Base-by-base conservation (phyloP, 2,888 invertebrate genomes). In the Tromatobia lineatoria region DNA sequence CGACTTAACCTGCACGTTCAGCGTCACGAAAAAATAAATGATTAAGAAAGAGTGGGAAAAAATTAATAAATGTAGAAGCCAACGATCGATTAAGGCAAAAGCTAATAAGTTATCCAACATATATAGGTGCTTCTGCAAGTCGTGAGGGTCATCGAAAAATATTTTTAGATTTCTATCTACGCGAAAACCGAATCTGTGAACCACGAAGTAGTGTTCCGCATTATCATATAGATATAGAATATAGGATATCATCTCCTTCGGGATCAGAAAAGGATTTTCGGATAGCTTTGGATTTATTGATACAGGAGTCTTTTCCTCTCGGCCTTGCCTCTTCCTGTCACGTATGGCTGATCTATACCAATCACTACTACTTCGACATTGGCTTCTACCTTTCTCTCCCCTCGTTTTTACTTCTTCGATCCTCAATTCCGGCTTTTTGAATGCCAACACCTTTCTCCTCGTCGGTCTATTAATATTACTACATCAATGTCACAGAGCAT, bases 231-330 rank as follows among this genome's bases (percentile, higher is more conserved):
- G 34, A 70, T 61, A 67, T 34, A 18, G 42, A 13, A 15, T 25
- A 20, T 18, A 67, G 52, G 69, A 38, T 64, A n/a, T n/a, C n/a
- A n/a, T 54, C 15, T 52, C 64, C 52, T 64, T 23, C 38, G 75
- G 64, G 75, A 75, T 80, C 80, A 80, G 52, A 83, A 78, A 70
- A 71, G 83, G 67, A 66, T 83, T 83, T 80, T 80, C 71, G 66
- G 66, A 75, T 47, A 66, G 79, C 64, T 75, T 61, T 47, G 75
- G 75, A 83, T 83, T 83, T 80, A 83, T 79, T 75, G 79, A 64
- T 64, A 75, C 69, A 66, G 42, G 50, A 50, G n/a, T 7, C 50
- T 18, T 18, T 38, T 8, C 38, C 38, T 38, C n/a, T 18, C 18
- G 18, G 66, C 71, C 13, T 29, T 57, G 71, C 13, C 42, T 59